Evolutionary conservation across 2,113 vertebrate genomes (phyloP).

Genomic region (Pachyramphus minor): DNA sequence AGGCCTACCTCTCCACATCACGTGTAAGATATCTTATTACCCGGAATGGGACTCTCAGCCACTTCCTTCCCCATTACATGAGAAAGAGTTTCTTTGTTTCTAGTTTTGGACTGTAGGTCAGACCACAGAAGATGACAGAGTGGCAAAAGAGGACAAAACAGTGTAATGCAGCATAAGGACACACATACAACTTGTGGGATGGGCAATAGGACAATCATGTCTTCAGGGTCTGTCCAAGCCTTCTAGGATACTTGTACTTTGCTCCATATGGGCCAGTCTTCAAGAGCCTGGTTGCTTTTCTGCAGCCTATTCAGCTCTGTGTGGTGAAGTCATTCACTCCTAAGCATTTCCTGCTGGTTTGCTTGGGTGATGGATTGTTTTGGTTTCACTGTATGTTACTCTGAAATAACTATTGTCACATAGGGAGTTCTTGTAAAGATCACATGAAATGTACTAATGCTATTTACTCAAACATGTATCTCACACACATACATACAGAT

Average conservation of each 20-base stretch:
- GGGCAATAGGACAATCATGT: neutral
- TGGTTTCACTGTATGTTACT: neutral
- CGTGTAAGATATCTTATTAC: neutral
- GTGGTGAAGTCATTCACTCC: neutral
- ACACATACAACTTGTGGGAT: neutral
- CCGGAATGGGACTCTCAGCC: no score
- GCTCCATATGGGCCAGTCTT: neutral
- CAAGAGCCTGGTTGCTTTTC: neutral
- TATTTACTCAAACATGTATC: neutral
- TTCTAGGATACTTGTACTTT: neutral
- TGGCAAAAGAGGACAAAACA: neutral
- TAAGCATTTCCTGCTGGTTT: neutral
- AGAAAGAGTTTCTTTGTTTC: neutral
- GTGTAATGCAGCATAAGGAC: neutral
- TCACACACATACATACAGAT: accelerated
- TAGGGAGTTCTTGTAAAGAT: neutral
- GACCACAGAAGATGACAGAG: neutral
- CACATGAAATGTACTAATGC: neutral
- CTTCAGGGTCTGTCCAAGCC: neutral
- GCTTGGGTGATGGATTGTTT: neutral
- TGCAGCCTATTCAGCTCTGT: neutral
- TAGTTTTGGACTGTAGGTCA: neutral
- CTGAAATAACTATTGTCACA: neutral
- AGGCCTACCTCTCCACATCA: neutral
- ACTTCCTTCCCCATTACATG: neutral